phyloP scores from a whole-genome alignment of 2,888 invertebrate species.

The Hirudinaria manillensis region DNA sequence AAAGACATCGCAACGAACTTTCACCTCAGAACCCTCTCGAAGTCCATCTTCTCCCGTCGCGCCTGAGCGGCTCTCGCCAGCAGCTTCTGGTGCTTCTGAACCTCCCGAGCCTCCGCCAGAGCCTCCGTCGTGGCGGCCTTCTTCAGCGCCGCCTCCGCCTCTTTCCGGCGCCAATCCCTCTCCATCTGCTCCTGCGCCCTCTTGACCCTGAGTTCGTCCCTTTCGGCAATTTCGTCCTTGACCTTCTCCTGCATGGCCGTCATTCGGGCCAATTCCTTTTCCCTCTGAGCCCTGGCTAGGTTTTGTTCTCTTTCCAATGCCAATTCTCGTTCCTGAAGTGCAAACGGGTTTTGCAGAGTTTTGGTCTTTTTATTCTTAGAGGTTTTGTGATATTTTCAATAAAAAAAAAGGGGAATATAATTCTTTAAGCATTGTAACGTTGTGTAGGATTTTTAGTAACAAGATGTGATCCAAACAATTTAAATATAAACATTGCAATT shows the following conservation, averaged over 20 bases:
- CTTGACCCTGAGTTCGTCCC: constrained; percentile 53
- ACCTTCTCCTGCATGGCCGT: constrained; percentile 53
- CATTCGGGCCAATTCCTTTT: constrained; percentile 51
- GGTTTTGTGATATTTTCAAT: background rate
- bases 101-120: constrained; percentile 49
- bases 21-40: constrained; percentile 53
- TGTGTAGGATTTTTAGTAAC: too few species aligned
- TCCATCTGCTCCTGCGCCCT: constrained; percentile 53
- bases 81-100: constrained; percentile 53
- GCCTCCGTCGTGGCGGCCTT: constrained; percentile 50
- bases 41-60: constrained; percentile 52
- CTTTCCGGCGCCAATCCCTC: constrained; percentile 53
- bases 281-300: constrained; percentile 52
- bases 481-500: too few species aligned
- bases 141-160: constrained; percentile 48
- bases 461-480: too few species aligned
- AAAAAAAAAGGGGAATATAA: background rate
- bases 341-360: background rate
- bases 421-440: background rate
- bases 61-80: constrained; percentile 54
- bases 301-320: constrained; percentile 52
- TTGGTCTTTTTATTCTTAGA: background rate
- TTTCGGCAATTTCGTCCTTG: constrained; percentile 52
- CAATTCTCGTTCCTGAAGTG: constrained; percentile 49
- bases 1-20: constrained; percentile 13